Evolutionary conservation across 2,113 vertebrate species (phyloP).

Genomic region (Planiliza haematocheilus): DNA sequence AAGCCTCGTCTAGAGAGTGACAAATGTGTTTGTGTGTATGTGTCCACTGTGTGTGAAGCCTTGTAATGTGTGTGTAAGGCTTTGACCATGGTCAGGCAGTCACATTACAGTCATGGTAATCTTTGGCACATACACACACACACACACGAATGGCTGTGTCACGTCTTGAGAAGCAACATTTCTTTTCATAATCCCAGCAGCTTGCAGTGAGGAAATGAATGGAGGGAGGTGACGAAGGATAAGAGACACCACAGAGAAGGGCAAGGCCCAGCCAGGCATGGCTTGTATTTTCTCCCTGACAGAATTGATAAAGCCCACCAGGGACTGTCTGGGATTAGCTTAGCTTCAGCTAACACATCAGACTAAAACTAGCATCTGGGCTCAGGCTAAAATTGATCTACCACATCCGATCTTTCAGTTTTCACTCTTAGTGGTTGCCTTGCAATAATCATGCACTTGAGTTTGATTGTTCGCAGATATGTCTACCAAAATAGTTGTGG

Average conservation of each 20-base stretch:
- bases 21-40: neutral
- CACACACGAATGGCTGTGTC: constrained; percentile 39
- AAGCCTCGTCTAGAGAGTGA: constrained; percentile 1
- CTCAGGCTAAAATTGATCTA: constrained; percentile 27
- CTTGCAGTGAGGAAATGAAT: constrained; percentile 61
- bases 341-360: constrained; percentile 41
- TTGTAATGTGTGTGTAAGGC: constrained; percentile 1
- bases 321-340: constrained; percentile 49
- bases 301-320: constrained; percentile 77
- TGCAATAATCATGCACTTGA: neutral
- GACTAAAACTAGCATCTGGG: constrained; percentile 15
- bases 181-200: constrained; percentile 67
- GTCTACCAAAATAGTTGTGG: neutral
- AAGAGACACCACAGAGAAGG: constrained; percentile 39
- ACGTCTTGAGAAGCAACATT: constrained; percentile 52
- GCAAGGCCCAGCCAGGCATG: constrained; percentile 64
- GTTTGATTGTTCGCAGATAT: neutral
- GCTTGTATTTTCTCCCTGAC: constrained; percentile 79
- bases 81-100: constrained; percentile 13
- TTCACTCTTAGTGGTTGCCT: neutral
- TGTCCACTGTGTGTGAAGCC: neutral
- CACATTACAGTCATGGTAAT: constrained; percentile 39
- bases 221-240: constrained; percentile 55
- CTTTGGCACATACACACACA: constrained; percentile 19
- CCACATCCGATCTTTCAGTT: constrained; percentile 4